These are phyloP conservation scores for Himalopsyche phryganea DNA, from an alignment of 1,140 invertebrate genomes.

Conservation along the genomic window DNA sequence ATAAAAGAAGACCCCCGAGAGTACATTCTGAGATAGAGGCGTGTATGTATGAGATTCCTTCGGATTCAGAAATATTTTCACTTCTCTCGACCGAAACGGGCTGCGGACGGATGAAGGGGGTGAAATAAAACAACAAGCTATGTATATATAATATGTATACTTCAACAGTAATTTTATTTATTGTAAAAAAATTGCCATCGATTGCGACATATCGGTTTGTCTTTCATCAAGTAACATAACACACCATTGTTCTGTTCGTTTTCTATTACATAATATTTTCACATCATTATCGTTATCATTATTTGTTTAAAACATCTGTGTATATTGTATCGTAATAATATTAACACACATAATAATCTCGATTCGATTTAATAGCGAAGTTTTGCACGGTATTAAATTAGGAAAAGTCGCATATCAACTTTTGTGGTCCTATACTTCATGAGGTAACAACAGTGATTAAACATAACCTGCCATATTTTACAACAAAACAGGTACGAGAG, in stretches of 20 bases:
- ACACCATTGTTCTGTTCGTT: slow-evolving; percentile 31
- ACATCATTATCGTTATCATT: slow-evolving; percentile 28
- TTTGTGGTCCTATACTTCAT: slow-evolving; percentile 31
- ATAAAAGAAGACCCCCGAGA: too few species aligned
- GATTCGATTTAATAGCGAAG: slow-evolving; percentile 32
- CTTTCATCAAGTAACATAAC: slow-evolving; percentile 27
- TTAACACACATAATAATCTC: slow-evolving; percentile 36
- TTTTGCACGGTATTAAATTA: slow-evolving; percentile 33
- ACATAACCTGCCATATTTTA: slow-evolving; percentile 18
- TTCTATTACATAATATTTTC: slow-evolving; percentile 18
- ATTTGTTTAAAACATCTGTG: slow-evolving; percentile 28
- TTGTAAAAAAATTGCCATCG: slow-evolving; percentile 36
- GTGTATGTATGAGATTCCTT: too few species aligned
- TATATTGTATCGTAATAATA: slow-evolving; percentile 27
- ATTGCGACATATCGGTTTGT: slow-evolving; percentile 32
- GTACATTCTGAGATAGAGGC: too few species aligned
- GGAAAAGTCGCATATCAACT: slow-evolving; percentile 28
- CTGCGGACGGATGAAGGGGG: too few species aligned
- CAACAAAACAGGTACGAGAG: slow-evolving; percentile 28
- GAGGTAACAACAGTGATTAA: slow-evolving; percentile 29
- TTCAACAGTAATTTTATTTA: slow-evolving; percentile 36
- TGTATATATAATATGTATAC: slow-evolving; percentile 35
- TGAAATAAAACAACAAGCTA: slow-evolving; percentile 11
- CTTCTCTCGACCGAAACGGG: too few species aligned
- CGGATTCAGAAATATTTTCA: too few species aligned